A percentile compares a stretch with the other conserved stretches of the same genome.
Conservation (phyloP, 2,888 invertebrate species). For the Nasonovia ribisnigri region DNA sequence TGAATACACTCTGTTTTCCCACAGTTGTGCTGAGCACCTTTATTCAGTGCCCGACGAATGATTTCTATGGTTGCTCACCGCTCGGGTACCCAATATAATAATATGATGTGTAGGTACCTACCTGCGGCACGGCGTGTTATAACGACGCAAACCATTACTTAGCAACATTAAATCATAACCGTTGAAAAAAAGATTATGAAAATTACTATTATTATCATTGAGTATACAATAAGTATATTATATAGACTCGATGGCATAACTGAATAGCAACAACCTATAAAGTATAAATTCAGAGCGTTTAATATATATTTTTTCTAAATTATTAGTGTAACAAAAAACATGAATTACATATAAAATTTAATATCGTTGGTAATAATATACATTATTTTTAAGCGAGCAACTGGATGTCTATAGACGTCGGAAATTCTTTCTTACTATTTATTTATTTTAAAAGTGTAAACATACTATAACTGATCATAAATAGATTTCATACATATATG, state of each 20-base stretch:
- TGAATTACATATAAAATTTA: background rate
- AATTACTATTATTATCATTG: constrained; percentile 16
- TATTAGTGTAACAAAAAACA: background rate
- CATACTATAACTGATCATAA: background rate
- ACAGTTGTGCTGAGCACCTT: background rate
- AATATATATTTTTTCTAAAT: constrained; percentile 3
- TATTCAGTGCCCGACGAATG: background rate
- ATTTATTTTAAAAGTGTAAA: background rate
- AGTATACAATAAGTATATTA: background rate
- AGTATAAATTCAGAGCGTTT: background rate
- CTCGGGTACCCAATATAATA: background rate
- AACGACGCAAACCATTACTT: constrained; percentile 17
- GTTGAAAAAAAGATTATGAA: constrained; percentile 17
- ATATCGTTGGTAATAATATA: background rate
- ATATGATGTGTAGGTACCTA: background rate
- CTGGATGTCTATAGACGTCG: background rate
- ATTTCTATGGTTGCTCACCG: background rate
- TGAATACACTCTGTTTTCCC: background rate
- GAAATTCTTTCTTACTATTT: background rate
- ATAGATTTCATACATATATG: background rate
- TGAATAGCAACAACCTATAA: constrained; percentile 9
- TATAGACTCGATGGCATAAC: background rate
- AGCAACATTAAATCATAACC: constrained; percentile 17
- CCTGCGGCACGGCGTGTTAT: constrained; percentile 2
- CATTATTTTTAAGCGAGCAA: background rate